These are phyloP conservation scores for Augochlorella aurata DNA, from an alignment of 2,888 invertebrate species.

Conservation along the genomic window DNA sequence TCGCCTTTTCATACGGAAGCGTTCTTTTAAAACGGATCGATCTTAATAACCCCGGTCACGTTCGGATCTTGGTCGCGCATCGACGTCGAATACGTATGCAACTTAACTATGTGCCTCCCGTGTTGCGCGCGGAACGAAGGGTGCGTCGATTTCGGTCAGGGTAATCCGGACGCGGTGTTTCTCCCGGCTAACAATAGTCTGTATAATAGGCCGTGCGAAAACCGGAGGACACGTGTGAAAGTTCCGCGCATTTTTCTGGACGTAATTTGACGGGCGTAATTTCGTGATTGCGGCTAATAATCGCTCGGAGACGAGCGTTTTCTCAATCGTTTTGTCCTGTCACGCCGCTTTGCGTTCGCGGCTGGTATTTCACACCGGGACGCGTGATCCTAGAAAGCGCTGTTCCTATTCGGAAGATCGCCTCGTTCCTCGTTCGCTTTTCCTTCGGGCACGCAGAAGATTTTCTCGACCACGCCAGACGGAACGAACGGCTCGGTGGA, in stretches of 20 bases:
- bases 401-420: not conserved
- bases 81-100: conserved; percentile 35
- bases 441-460: conserved; percentile 1
- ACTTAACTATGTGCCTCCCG: not conserved
- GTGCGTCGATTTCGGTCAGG: conserved; percentile 61
- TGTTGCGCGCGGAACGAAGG: not conserved
- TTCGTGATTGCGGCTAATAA: not conserved
- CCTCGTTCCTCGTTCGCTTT: not conserved
- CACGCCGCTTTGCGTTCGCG: not conserved
- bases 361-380: not conserved
- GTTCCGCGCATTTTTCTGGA: not conserved
- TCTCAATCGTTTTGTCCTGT: too few relatives aligned
- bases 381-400: not conserved
- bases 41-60: conserved; percentile 15
- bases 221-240: conserved; percentile 45
- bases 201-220: conserved; percentile 38
- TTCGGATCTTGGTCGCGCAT: not conserved
- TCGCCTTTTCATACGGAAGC: conserved; percentile 2
- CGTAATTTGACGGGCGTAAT: not conserved
- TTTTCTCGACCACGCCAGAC: conserved; percentile 33
- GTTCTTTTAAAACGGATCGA: conserved; percentile 8
- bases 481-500: conserved; percentile 1
- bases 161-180: conserved; percentile 50
- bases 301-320: too few relatives aligned
- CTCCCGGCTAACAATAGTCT: conserved; percentile 32